Evolutionary conservation across 2,888 invertebrate genomes (phyloP).

Genomic region (Chesias legatella): DNA sequence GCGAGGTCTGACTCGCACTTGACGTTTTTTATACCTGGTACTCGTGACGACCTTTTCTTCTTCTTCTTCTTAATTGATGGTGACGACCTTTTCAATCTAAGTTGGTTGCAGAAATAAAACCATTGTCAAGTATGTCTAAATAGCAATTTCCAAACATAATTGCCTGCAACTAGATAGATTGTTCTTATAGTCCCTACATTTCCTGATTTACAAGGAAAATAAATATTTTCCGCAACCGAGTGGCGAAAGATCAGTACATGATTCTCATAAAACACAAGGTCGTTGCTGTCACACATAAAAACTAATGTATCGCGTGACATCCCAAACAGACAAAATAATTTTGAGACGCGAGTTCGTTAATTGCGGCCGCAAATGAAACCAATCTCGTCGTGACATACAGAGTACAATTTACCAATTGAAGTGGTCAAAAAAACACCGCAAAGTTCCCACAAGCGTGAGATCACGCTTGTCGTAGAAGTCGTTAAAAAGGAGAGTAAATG

Average conservation of each 20-base stretch:
- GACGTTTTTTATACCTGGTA: too few species aligned
- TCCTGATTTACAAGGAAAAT: too few species aligned
- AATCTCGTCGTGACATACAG: conserved; percentile 20
- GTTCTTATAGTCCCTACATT: too few species aligned
- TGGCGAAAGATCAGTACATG: not conserved
- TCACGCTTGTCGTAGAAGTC: conserved; percentile 16
- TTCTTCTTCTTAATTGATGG: too few species aligned
- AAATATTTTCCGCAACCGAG: too few species aligned
- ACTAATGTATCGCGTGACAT: conserved; percentile 25
- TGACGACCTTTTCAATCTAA: too few species aligned
- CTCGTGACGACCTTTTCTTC: too few species aligned
- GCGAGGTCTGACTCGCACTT: too few species aligned
- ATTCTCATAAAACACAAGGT: conserved; percentile 11
- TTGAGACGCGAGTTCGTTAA: conserved; percentile 15
- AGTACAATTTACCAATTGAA: conserved; percentile 23
- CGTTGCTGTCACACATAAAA: conserved; percentile 2
- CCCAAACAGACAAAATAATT: conserved; percentile 9
- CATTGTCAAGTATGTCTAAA: too few species aligned
- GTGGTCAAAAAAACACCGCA: conserved; percentile 20
- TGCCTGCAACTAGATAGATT: too few species aligned
- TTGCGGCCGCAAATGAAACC: conserved; percentile 25
- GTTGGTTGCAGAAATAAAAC: too few species aligned
- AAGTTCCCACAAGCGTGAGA: conserved; percentile 23
- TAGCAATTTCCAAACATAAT: too few species aligned
- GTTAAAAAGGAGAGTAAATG: conserved; percentile 13